Percentiles rank a stretch among this genome's conserved stretches.
Evolutionary conservation across 2,113 vertebrate species (phyloP).

Genomic region (Globicephala melas): DNA sequence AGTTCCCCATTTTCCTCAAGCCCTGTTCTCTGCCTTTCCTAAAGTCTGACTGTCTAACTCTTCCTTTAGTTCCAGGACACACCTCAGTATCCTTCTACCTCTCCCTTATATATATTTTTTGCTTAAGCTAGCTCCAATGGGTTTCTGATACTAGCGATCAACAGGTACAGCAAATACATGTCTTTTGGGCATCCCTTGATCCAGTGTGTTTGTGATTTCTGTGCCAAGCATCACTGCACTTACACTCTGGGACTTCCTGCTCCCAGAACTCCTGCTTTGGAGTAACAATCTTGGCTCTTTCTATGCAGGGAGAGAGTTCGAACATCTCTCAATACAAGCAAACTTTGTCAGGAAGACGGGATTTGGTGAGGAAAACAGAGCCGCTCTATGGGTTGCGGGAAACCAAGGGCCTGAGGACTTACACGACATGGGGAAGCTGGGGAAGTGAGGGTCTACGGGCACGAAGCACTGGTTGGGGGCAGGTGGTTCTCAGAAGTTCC

Average conservation of each 20-base stretch:
- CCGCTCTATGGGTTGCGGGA: neutral
- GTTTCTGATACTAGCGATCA: neutral
- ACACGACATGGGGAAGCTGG: too few species aligned
- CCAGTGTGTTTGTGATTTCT: neutral
- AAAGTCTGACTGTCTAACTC: neutral
- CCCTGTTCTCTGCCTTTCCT: neutral
- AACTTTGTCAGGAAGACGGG: neutral
- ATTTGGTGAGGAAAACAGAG: neutral
- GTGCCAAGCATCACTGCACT: neutral
- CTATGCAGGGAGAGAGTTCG: neutral
- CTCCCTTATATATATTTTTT: neutral
- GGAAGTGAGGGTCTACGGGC: neutral
- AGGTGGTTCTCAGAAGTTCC: neutral
- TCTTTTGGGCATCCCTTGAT: neutral
- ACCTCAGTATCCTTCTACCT: neutral
- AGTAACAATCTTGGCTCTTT: neutral
- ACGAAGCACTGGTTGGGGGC: neutral
- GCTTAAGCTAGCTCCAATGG: neutral
- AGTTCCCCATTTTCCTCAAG: neutral
- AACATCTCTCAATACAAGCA: neutral
- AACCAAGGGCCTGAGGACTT: neutral
- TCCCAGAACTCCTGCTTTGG: neutral
- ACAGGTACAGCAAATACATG: neutral
- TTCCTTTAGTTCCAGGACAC: neutral
- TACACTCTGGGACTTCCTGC: neutral